phyloP scores from a whole-genome alignment of 2,797 vertebrate species.

The Enteromius mattozi region DNA sequence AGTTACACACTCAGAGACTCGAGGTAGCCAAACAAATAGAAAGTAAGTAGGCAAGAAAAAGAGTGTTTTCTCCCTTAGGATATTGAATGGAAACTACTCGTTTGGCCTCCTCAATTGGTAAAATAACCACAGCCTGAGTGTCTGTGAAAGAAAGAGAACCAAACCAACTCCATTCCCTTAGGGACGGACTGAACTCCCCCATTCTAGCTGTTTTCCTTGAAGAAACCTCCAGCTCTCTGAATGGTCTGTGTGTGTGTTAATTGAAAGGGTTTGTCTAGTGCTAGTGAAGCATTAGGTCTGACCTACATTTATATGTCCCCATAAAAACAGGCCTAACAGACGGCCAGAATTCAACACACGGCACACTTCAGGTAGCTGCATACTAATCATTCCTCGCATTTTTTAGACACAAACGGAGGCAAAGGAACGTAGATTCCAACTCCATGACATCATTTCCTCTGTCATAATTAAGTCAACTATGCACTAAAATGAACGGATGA shows the following conservation, averaged over 20 bases:
- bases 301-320: constrained; percentile 75
- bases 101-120: not conserved
- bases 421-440: not conserved
- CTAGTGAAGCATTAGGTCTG: constrained; percentile 68
- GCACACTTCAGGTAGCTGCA: constrained; percentile 46
- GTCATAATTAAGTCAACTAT: not conserved
- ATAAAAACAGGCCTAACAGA: constrained; percentile 63
- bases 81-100: constrained; percentile 8
- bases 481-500: not conserved
- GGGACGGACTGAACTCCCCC: constrained; percentile 28
- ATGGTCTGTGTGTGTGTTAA: constrained; percentile 26
- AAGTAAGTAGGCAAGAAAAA: not conserved
- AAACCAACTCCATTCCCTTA: constrained; percentile 39
- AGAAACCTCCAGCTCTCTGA: constrained; percentile 17
- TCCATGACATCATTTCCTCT: constrained; percentile 31
- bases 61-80: not conserved
- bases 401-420: not conserved
- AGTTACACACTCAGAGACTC: not conserved
- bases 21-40: not conserved
- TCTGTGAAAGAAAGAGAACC: constrained; percentile 36
- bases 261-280: constrained; percentile 39
- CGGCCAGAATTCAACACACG: constrained; percentile 41
- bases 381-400: constrained; percentile 40
- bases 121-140: constrained; percentile 42
- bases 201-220: constrained; percentile 18